Evolutionary conservation across 2,888 invertebrate species (phyloP).

Genomic region (Spisula subtruncata): DNA sequence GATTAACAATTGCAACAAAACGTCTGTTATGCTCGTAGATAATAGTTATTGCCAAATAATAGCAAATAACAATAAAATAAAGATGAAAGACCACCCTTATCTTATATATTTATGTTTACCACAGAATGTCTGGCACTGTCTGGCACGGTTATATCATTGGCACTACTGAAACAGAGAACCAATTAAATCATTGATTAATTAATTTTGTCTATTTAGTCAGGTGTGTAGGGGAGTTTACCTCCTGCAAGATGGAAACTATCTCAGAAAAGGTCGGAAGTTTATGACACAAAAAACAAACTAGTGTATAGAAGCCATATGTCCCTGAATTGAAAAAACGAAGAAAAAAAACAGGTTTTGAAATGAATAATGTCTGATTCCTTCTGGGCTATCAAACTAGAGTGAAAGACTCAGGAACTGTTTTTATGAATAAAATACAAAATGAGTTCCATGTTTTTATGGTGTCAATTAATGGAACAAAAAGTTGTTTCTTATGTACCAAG

Average conservation of each 20-base stretch:
- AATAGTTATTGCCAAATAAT: slow-evolving; percentile 16
- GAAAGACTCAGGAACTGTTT: slow-evolving; percentile 35
- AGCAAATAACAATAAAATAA: slow-evolving; percentile 27
- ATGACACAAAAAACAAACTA: slow-evolving; percentile 53
- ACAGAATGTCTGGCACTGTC: slow-evolving; percentile 29
- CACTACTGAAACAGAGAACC: slow-evolving; percentile 3
- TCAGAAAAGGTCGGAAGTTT: slow-evolving; percentile 48
- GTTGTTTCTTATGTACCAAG: not conserved
- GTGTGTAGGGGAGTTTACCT: slow-evolving; percentile 30
- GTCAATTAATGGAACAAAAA: slow-evolving; percentile 56
- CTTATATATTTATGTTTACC: slow-evolving; percentile 37
- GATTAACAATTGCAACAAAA: not conserved
- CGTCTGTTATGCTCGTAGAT: not conserved
- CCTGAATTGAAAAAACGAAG: not conserved
- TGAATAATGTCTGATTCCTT: slow-evolving; percentile 47
- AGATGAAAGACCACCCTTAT: slow-evolving; percentile 48
- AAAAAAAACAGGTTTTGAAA: slow-evolving; percentile 31
- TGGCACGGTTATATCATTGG: slow-evolving; percentile 45
- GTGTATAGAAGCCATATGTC: slow-evolving; percentile 53
- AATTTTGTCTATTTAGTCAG: slow-evolving; percentile 59
- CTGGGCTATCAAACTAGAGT: not conserved
- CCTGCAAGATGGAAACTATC: slow-evolving; percentile 37
- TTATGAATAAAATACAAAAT: slow-evolving; percentile 36
- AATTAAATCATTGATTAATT: slow-evolving; percentile 58
- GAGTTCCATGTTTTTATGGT: not conserved